Evolutionary conservation across 2,113 vertebrate species (phyloP), one percentile per base, ranked within the genome.

Genomic region (Amblyopsis rosae): DNA sequence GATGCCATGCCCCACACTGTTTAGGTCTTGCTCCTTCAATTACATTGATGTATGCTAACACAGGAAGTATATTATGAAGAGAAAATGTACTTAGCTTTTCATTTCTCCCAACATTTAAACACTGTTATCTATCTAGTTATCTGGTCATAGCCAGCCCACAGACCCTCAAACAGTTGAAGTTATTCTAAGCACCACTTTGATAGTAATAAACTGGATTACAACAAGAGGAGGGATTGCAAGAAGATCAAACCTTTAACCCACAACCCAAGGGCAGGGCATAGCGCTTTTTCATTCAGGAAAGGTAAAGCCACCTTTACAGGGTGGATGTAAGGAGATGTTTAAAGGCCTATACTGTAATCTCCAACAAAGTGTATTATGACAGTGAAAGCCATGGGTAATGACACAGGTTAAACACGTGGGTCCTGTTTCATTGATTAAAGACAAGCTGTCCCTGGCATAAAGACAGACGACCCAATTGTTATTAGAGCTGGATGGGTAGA

Each of bases 1-100:
- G 47, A 48, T 55, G 71, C 63, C 50, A 48, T 71, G 32, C 35
- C 50, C 62, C 70, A 72, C 76, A 59, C 49, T 75, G 81, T 81
- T 76, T 65, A 58, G 41, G 62, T n/a, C 12, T 60, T 11, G 26
- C 48, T 62, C 57, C 48, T 45, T 58, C 13, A 64, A 4, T 67
- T 47, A 59, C 66, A 35, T 6, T 47, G 45, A 51, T 50, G 50
- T 55, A 19, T 58, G 62, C 56, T 54, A 54, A 56, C 15, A 6
- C 26, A 26, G 26, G 26, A 26, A 26, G 26, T 26, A 26, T 26
- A 26, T 26, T 26, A 26, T 26, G 26, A 26, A 26, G 26, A 26
- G 26, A 26, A 26, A 19, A 26, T 3, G 26, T 26, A 26, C 26
- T 26, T 26, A 26, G 26, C 26, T 26, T 26, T 26, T 26, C 1